Percentiles rank a stretch among this genome's conserved stretches.
phyloP scores from a whole-genome alignment of 2,888 invertebrate species.

The Hirtodrosophila confusa region DNA sequence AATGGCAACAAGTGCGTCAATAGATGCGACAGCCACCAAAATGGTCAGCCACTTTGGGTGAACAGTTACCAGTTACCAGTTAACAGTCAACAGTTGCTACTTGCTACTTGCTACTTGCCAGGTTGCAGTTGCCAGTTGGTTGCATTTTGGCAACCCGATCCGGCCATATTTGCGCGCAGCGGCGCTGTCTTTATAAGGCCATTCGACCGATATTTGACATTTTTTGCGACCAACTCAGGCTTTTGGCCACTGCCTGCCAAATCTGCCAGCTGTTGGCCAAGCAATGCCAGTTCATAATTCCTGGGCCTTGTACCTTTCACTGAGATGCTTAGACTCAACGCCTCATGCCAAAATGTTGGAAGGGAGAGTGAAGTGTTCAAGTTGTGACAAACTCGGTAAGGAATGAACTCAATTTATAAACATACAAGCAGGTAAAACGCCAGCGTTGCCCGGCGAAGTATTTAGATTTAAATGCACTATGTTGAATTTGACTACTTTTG shows the following conservation, averaged over 20 bases:
- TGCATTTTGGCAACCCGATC: conserved; percentile 54
- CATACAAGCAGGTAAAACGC: no score
- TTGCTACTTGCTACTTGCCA: conserved; percentile 16
- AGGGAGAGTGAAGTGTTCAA: no score
- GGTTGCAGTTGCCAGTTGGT: conserved; percentile 17
- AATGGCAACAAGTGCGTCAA: conserved; percentile 69
- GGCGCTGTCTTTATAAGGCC: conserved; percentile 58
- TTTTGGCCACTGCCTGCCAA: not conserved
- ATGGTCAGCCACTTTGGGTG: conserved; percentile 61
- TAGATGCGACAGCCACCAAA: conserved; percentile 61
- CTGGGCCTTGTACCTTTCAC: conserved; percentile 69
- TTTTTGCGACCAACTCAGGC: conserved; percentile 36
- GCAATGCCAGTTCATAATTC: conserved; percentile 57
- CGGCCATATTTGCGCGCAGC: conserved; percentile 56
- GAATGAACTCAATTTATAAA: no score
- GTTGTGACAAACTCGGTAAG: no score
- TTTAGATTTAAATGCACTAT: no score
- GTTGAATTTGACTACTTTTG: no score
- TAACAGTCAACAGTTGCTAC: conserved; percentile 4
- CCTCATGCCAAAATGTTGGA: no score
- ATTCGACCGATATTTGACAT: conserved; percentile 73
- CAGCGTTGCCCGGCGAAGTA: no score
- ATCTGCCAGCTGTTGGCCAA: conserved; percentile 40
- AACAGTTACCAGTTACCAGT: conserved; percentile 39
- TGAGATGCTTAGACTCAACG: conserved; percentile 8